Base-by-base conservation (phyloP, 2,113 vertebrate genomes). In the Ceyx cyanopectus region DNA sequence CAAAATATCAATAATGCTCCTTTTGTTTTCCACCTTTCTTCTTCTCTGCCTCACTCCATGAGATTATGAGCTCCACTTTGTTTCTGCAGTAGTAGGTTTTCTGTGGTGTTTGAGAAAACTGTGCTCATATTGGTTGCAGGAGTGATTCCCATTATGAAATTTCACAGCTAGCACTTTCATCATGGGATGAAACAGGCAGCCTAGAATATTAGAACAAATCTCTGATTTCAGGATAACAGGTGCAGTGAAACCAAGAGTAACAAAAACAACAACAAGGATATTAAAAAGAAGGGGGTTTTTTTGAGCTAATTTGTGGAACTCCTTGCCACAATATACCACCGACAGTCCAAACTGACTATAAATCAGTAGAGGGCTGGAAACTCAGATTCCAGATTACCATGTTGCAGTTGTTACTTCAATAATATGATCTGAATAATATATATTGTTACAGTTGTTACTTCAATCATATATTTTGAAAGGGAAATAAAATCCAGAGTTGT, bases 21-120 rank as follows among this genome's bases (percentile, higher is more conserved):
- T 96, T 97, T 96, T 95, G 78, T 92, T 96, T 96, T 89, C 14
- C 78, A 65, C 80, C 32, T 58, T 69, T 85, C 95, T 95, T 96
- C 76, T 89, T 95, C 37, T 85, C 91, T 92, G 76, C 87, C 87
- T 89, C 81, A 69, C 95, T 92, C 66, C 79, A 91, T 84, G 89
- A 96, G 75, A 83, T 91, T 91, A 85, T 89, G 30, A 22, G 67
- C 75, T 68, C 72, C 54, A 46, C 61, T 87, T 90, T 17, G 30
- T 88, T 78, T 95, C 90, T 95, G 75, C 67, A 48, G 5, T 63
- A 70, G 29, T 81, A 74, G 5, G 12, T 68, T 95, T 97, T 96
- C 73, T 68, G 72, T 87, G 65, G 24, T 61, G 14, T 82, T 81
- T 89, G 12, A 26, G 60, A 91, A 95, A 93, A 92, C 72, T 75